These are phyloP conservation scores for Leptodirus hochenwartii DNA, from an alignment of 2,888 invertebrate genomes.

Conservation along the genomic window DNA sequence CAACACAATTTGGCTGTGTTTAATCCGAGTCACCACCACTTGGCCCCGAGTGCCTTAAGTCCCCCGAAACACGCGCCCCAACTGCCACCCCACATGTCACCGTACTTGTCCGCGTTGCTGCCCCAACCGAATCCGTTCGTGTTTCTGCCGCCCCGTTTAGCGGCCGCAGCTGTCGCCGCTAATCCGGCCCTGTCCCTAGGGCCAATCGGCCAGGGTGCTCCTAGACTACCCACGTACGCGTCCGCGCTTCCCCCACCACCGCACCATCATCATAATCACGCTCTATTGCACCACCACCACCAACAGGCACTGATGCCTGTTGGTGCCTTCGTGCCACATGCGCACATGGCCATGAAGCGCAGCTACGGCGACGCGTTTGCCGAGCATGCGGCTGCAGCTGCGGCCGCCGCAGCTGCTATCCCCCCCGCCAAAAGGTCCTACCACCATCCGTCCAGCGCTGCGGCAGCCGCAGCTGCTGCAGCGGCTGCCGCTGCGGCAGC, in stretches of 20 bases:
- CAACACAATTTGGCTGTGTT: constrained; percentile 25
- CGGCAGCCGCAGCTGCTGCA: constrained; percentile 20
- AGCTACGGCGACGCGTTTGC: constrained; percentile 27
- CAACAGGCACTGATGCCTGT: constrained; percentile 18
- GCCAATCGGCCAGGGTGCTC: too few relatives aligned
- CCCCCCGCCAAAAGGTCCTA: constrained; percentile 24
- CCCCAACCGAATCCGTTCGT: constrained; percentile 18
- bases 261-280: constrained; percentile 14
- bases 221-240: too few relatives aligned
- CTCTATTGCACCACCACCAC: constrained; percentile 15
- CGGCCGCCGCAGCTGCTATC: constrained; percentile 22
- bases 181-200: constrained; percentile 20
- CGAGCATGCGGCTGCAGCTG: constrained; percentile 20
- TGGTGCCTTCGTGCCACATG: constrained; percentile 18
- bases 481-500: constrained; percentile 8
- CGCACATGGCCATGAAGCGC: constrained; percentile 24
- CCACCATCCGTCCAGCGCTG: constrained; percentile 20
- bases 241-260: constrained; percentile 14
- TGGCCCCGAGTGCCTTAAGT: constrained; percentile 11
- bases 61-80: constrained; percentile 12
- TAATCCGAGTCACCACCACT: constrained; percentile 18
- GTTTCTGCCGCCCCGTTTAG: constrained; percentile 22
- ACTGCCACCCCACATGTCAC: constrained; percentile 13
- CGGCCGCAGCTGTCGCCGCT: constrained; percentile 15
- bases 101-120: constrained; percentile 13